These are phyloP conservation scores for Takifugu rubripes DNA, from an alignment of 2,797 vertebrate genomes.

Conservation along the genomic window DNA sequence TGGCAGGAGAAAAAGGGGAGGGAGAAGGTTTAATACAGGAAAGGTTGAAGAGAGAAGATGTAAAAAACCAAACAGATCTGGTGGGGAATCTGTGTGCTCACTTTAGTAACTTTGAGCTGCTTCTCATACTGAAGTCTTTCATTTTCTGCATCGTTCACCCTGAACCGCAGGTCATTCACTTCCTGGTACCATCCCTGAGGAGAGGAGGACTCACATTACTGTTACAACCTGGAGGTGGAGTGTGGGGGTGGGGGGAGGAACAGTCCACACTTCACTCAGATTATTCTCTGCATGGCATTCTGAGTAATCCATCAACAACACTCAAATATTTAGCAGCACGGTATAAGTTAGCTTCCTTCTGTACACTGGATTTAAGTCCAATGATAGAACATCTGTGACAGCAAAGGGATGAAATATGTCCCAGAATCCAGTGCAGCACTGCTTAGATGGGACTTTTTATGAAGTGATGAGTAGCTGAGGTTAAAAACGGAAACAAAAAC, in stretches of 20 bases:
- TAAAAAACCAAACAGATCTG: not conserved
- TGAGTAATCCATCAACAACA: too few species aligned
- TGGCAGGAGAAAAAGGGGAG: not conserved
- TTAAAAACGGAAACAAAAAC: constrained; percentile 16
- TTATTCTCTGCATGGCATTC: too few species aligned
- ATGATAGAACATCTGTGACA: not conserved
- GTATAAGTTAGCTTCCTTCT: too few species aligned
- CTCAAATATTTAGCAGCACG: too few species aligned
- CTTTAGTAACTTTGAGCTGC: constrained; percentile 86
- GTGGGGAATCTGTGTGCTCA: constrained; percentile 61
- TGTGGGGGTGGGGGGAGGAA: constrained; percentile 10
- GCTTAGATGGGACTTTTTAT: not conserved
- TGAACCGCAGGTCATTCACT: constrained; percentile 84
- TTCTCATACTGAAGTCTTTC: constrained; percentile 89
- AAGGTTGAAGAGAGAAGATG: not conserved
- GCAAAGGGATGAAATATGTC: too few species aligned
- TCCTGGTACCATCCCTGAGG: constrained; percentile 86
- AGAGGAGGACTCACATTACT: constrained; percentile 35
- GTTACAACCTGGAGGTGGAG: constrained; percentile 16
- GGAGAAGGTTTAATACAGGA: constrained; percentile 9
- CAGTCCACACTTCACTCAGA: not conserved
- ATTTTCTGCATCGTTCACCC: constrained; percentile 84
- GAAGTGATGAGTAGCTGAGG: not conserved
- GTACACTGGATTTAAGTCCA: not conserved
- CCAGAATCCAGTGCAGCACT: too few species aligned